Conservation (phyloP, 2,113 vertebrate species). For the Leptosomus discolor region DNA sequence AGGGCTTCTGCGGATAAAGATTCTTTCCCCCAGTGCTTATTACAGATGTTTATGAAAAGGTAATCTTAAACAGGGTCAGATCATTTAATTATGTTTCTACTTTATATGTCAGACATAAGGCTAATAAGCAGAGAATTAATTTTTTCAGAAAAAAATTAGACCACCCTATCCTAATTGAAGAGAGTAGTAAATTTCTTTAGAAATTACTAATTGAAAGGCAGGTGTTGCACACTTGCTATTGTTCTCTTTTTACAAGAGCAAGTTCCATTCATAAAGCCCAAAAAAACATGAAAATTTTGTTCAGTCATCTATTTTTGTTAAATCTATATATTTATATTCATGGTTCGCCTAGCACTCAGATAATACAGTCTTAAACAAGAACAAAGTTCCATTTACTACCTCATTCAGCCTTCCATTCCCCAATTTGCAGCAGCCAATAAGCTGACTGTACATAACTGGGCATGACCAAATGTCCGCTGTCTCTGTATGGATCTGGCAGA, state of each 20-base stretch:
- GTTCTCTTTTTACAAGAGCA: neutral
- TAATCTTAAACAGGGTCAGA: neutral
- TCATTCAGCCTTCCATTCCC: neutral
- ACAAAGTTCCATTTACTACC: neutral
- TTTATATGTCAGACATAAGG: neutral
- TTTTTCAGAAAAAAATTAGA: neutral
- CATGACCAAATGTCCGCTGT: accelerated
- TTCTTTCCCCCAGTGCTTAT: neutral
- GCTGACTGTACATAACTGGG: neutral
- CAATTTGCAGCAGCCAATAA: neutral
- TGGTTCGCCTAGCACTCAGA: neutral
- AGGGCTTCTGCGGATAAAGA: neutral
- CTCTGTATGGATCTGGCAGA: neutral
- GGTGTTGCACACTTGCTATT: neutral
- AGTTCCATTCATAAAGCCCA: neutral
- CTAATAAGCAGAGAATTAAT: neutral
- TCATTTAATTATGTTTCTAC: neutral
- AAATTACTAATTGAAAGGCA: neutral
- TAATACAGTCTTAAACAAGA: neutral
- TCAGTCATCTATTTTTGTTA: neutral
- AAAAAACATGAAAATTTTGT: neutral
- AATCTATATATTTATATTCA: neutral
- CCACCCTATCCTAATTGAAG: neutral
- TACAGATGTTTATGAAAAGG: neutral
- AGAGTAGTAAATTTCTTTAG: neutral